phyloP scores from a whole-genome alignment of 2,797 vertebrate genomes.

The Paramormyrops hopkinsi region DNA sequence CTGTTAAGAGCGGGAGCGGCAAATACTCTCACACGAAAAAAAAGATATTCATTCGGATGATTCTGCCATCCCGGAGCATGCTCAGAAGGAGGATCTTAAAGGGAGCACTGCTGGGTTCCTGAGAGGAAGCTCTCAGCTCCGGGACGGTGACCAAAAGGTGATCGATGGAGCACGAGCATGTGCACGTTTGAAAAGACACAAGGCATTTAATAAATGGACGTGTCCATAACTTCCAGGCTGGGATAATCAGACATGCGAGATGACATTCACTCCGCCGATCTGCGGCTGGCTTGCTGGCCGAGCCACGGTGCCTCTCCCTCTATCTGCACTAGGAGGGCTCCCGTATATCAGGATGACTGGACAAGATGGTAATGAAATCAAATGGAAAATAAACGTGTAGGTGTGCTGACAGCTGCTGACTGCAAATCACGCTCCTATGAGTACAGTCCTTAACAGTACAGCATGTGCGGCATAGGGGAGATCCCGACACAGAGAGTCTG shows the following conservation, averaged over 20 bases:
- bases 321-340: background rate
- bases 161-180: too few species aligned
- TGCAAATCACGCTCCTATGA: background rate
- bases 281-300: background rate
- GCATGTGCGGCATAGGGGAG: background rate
- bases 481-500: background rate
- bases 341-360: background rate
- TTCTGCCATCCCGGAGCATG: background rate
- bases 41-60: background rate
- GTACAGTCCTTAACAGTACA: background rate
- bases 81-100: background rate
- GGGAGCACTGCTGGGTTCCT: background rate
- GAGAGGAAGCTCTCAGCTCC: background rate
- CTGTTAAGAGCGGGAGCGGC: background rate
- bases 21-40: background rate
- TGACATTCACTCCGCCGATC: background rate
- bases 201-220: background rate
- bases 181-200: background rate
- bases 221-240: background rate
- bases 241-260: background rate
- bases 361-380: background rate
- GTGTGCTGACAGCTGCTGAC: background rate
- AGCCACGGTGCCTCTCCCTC: background rate
- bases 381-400: background rate
- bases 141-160: background rate